A percentile compares a stretch with the other conserved stretches of the same genome.
Conservation (phyloP, 2,888 invertebrate species). For the Choreutis nemorana region DNA sequence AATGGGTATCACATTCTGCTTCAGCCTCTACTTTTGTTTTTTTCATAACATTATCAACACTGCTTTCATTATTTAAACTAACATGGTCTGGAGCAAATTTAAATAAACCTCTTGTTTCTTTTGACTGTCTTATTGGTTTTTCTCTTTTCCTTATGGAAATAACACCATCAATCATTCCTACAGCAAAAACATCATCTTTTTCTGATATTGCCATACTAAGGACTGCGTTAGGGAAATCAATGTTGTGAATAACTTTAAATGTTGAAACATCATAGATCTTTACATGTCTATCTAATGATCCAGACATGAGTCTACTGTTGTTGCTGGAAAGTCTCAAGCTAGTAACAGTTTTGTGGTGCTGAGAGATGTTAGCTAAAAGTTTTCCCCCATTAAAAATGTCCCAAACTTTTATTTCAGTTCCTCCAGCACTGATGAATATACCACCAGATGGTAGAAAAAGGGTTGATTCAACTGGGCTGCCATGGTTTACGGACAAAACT, state of each 20-base stretch:
- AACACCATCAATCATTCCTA: conserved; percentile 92
- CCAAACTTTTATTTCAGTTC: conserved; percentile 92
- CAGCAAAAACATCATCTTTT: conserved; percentile 84
- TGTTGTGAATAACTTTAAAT: conserved; percentile 86
- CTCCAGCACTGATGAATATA: conserved; percentile 90
- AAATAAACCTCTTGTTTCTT: conserved; percentile 40
- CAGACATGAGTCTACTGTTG: conserved; percentile 85
- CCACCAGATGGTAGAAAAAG: conserved; percentile 90
- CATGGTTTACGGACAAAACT: conserved; percentile 82
- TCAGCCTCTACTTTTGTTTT: conserved; percentile 41
- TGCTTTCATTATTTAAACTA: conserved; percentile 16
- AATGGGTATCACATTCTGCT: conserved; percentile 71
- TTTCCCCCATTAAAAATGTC: conserved; percentile 90
- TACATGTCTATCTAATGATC: conserved; percentile 91
- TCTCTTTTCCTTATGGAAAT: conserved; percentile 86
- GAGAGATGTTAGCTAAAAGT: conserved; percentile 81
- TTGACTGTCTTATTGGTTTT: conserved; percentile 47
- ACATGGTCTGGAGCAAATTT: conserved; percentile 64
- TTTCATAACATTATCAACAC: conserved; percentile 61
- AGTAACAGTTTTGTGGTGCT: conserved; percentile 96
- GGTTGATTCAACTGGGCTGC: conserved; percentile 88
- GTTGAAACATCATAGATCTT: conserved; percentile 90
- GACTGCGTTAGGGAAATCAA: conserved; percentile 91
- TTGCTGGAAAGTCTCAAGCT: conserved; percentile 83
- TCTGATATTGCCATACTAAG: conserved; percentile 81